These are phyloP conservation scores for Gryllus longicercus DNA, from an alignment of 2,888 invertebrate species.

Conservation along the genomic window DNA sequence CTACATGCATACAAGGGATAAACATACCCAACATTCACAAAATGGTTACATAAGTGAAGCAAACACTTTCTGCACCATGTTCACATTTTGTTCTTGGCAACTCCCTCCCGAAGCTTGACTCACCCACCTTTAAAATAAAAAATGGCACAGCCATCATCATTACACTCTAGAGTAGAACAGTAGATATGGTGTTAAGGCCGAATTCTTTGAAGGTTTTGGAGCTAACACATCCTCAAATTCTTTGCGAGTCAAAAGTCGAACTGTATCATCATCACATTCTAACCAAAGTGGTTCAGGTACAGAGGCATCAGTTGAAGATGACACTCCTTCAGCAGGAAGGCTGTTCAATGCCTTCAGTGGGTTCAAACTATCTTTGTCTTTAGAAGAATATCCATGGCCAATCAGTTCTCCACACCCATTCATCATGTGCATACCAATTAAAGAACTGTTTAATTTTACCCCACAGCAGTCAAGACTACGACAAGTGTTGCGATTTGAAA, in stretches of 20 bases:
- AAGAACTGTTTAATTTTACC: conserved; percentile 48
- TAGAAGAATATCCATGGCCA: not conserved
- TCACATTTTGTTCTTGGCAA: not conserved
- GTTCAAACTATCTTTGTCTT: not conserved
- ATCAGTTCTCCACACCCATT: conserved; percentile 21
- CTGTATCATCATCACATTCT: conserved; percentile 84
- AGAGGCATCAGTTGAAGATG: conserved; percentile 29
- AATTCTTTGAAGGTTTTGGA: conserved; percentile 66
- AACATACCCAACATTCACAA: too few relatives aligned
- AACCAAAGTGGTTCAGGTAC: conserved; percentile 62
- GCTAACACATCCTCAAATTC: conserved; percentile 77
- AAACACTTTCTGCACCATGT: too few relatives aligned
- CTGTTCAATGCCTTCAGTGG: conserved; percentile 41
- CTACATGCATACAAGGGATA: too few relatives aligned
- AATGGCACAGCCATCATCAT: conserved; percentile 17
- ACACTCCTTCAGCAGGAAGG: conserved; percentile 28
- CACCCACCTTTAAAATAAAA: not conserved
- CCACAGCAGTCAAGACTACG: conserved; percentile 60
- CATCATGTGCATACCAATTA: conserved; percentile 24
- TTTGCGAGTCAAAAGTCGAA: conserved; percentile 70
- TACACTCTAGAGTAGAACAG: conserved; percentile 68
- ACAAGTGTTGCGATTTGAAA: conserved; percentile 46
- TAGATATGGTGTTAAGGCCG: conserved; percentile 76
- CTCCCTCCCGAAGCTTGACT: not conserved
- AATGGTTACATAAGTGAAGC: too few relatives aligned